Evolutionary conservation across 2,888 invertebrate species (phyloP), one percentile per base, ranked within the genome.

Genomic region (Diabrotica balteata): DNA sequence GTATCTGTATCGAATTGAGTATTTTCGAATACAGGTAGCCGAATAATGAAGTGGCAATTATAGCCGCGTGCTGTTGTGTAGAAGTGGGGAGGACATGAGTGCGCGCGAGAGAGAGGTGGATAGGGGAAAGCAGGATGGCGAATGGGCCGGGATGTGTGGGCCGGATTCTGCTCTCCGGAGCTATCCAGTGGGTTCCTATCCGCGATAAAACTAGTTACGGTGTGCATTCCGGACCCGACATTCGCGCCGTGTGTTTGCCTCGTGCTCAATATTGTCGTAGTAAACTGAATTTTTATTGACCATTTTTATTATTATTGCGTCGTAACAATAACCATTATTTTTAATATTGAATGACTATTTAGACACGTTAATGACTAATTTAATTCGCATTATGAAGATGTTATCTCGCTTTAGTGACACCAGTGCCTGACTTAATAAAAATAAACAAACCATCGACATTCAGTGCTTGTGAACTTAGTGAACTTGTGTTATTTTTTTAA

Each of bases 161-260:
- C 86, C 85, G 86, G 87, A 87, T 86, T 88, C 81, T 87, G 87
- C 88, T 88, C 88, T 88, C 88, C 87, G 86, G 84, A 84, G 84
- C 85, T 84, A 85, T 84, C 85, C 86, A 85, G 86, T 85, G 86
- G 86, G 86, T 86, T 85, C 86, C 86, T 86, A 86, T 85, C 86
- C 76, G 86, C 86, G 86, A 85, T 84, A 85, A 71, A 86, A 89
- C 88, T 88, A 88, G 87, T 87, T 85, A 88, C 88, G 88, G 87
- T 87, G 88, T 87, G 88, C 87, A 84, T 81, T 83, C 81, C 81
- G 82, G 82, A 80, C 76, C 78, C 76, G 80, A 79, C 83, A 78
- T 77, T 79, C 85, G 83, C 81, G 81, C 80, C 77, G 82, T 81
- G 80, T 79, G 77, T 78, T 74, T 70, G 75, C 69, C 78, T 77